These are phyloP conservation scores for Globodera ellingtonae DNA, from an alignment of 1,140 invertebrate species.

Conservation along the genomic window DNA sequence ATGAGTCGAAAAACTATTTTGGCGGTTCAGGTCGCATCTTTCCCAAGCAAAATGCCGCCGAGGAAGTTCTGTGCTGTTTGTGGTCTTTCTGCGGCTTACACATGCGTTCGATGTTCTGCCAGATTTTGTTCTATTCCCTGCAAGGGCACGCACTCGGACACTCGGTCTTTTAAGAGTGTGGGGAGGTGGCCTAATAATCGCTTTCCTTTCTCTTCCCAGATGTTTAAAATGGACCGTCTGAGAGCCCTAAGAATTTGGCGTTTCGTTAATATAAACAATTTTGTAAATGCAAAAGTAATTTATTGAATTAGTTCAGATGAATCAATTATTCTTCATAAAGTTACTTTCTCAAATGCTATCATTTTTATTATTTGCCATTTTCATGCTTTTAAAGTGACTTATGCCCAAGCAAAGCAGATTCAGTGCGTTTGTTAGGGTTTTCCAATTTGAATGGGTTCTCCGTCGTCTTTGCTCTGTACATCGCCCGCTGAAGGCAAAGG, in stretches of 20 bases:
- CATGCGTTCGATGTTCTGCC: conserved; percentile 30
- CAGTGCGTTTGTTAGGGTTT: background rate
- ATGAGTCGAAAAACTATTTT: background rate
- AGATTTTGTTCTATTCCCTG: conserved; percentile 33
- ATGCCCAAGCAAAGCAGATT: too few species aligned
- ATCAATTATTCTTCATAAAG: too few species aligned
- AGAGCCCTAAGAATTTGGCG: background rate
- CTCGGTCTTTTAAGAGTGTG: conserved; percentile 12
- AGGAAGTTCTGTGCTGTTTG: conserved; percentile 35
- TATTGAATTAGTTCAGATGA: background rate
- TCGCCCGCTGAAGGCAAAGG: background rate
- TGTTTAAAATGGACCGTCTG: conserved; percentile 16
- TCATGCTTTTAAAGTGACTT: too few species aligned
- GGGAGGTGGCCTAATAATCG: background rate
- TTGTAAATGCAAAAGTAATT: background rate
- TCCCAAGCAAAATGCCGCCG: conserved; percentile 20
- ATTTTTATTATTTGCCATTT: background rate
- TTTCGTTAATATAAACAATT: background rate
- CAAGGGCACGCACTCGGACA: conserved; percentile 26
- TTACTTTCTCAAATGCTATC: background rate
- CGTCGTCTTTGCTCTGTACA: too few species aligned
- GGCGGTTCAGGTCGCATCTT: conserved; percentile 6
- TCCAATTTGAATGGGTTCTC: background rate
- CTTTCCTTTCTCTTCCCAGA: conserved; percentile 9
- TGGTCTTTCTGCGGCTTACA: conserved; percentile 28